A percentile compares a stretch with the other conserved stretches of the same genome.
Conservation (phyloP, 2,113 vertebrate species). For the Anolis sagrei region DNA sequence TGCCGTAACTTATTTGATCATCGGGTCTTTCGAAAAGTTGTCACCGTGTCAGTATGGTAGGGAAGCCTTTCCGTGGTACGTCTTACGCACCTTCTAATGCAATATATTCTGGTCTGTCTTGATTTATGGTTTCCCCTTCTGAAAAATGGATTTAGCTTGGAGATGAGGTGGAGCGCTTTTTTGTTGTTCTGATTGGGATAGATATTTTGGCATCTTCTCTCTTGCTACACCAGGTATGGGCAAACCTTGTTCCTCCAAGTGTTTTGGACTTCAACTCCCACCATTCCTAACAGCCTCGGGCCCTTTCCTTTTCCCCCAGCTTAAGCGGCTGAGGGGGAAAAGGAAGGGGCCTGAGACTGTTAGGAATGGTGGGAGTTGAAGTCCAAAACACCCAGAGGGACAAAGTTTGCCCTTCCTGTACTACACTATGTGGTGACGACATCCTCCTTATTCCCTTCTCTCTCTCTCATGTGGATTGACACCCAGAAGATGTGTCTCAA, state of each 20-base stretch:
- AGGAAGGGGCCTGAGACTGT: no score
- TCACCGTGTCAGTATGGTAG: slow-evolving; percentile 68
- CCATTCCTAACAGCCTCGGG: no score
- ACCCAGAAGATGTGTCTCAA: slow-evolving; percentile 52
- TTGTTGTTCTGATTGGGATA: slow-evolving; percentile 71
- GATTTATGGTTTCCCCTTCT: slow-evolving; percentile 65
- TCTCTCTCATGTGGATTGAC: slow-evolving; percentile 39
- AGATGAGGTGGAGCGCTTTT: slow-evolving; percentile 64
- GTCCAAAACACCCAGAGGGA: no score
- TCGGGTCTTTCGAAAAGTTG: background rate
- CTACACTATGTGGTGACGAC: slow-evolving; percentile 56
- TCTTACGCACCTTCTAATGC: slow-evolving; percentile 60
- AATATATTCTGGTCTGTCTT: slow-evolving; percentile 61
- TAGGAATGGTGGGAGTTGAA: no score
- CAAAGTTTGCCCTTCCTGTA: no score
- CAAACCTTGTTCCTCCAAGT: no score
- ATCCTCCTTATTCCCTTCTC: slow-evolving; percentile 49
- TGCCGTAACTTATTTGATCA: slow-evolving; percentile 60
- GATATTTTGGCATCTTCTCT: slow-evolving; percentile 66
- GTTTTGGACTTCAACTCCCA: no score
- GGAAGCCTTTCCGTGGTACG: slow-evolving; percentile 66
- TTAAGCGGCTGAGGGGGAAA: no score
- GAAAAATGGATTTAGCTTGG: slow-evolving; percentile 71
- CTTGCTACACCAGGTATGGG: no score
- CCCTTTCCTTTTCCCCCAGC: no score